phyloP scores from a whole-genome alignment of 2,113 vertebrate species.

The Sakesphorus luctuosus region DNA sequence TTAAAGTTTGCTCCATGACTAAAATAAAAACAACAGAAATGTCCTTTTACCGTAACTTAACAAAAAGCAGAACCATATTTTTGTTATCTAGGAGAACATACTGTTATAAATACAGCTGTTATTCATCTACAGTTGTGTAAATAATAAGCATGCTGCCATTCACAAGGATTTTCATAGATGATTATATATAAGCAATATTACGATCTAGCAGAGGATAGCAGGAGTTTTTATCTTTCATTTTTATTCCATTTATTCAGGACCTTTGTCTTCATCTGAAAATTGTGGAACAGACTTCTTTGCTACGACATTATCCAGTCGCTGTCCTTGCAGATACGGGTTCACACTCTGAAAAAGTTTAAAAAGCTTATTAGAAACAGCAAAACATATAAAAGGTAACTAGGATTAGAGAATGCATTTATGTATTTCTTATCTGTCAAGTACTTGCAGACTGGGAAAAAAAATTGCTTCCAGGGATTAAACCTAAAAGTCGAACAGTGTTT shows the following conservation, averaged over 20 bases:
- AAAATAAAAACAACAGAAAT: constrained; percentile 58
- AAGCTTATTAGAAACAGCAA: neutral
- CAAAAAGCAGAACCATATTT: constrained; percentile 67
- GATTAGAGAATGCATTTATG: neutral
- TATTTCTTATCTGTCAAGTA: neutral
- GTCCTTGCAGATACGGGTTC: constrained; percentile 94
- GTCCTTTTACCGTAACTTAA: constrained; percentile 65
- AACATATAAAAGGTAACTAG: neutral
- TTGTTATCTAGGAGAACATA: constrained; percentile 57
- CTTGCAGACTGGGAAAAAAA: neutral
- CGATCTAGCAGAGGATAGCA: neutral
- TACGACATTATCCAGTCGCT: constrained; percentile 93
- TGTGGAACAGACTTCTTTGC: constrained; percentile 97
- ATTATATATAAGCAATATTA: constrained; percentile 50
- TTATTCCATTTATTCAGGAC: constrained; percentile 70
- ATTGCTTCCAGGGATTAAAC: neutral
- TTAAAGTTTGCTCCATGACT: constrained; percentile 56
- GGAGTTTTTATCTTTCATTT: constrained; percentile 20
- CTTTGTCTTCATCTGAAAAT: constrained; percentile 90
- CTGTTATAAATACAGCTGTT: constrained; percentile 72
- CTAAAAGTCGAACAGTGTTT: neutral
- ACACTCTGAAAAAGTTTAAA: constrained; percentile 77
- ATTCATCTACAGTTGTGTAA: constrained; percentile 68
- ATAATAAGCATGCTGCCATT: constrained; percentile 74
- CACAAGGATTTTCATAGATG: constrained; percentile 44